Evolutionary conservation across 92 coral and sea anemone genomes (phyloP), one percentile per base, ranked within the genome.

Genomic region (Siderastrea siderea): DNA sequence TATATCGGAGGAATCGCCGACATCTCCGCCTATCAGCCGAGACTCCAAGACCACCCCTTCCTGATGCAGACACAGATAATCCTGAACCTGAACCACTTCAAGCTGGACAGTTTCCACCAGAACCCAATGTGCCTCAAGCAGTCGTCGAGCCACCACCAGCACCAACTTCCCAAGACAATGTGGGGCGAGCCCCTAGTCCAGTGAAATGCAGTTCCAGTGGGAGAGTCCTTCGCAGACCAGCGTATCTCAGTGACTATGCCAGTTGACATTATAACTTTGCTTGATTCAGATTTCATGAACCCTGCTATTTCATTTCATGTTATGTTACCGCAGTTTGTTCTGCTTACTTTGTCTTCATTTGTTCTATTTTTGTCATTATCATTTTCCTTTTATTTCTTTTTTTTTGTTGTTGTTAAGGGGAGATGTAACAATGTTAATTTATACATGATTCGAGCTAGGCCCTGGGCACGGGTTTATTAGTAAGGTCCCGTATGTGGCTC

Each of bases 221-320:
- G 57, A 75, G 80, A 57, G 66, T 54, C 50, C 80, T 75, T 19
- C 65, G 80, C 19, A 75, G 80, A 75, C 80, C 80, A 75, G 80
- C 80, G 44, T 75, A 75, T 49, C 67, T 75, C 49, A 75, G 50
- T 57, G 80, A 75, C 80, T 75, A 75, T 75, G 80, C n/a, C 55
- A 55, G 80, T 67, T 75, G 67, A 75, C 66, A 75, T 49, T 75
- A 26, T 26, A 26, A 26, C 38, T 26, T 26, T 26, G 38, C 38
- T 26, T 26, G 38, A 26, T 26, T 26, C 38, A 26, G 38, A 26
- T 26, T 26, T 26, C 38, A 26, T 26, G 38, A 26, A 26, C 38
- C 38, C 38, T 26, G 38, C 38, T 26, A 26, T 26, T 26, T 26
- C 38, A 26, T 26, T 26, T 26, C 38, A 26, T 26, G 38, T 26